phyloP scores from a whole-genome alignment of 2,888 invertebrate genomes.

The Drosophila testacea region DNA sequence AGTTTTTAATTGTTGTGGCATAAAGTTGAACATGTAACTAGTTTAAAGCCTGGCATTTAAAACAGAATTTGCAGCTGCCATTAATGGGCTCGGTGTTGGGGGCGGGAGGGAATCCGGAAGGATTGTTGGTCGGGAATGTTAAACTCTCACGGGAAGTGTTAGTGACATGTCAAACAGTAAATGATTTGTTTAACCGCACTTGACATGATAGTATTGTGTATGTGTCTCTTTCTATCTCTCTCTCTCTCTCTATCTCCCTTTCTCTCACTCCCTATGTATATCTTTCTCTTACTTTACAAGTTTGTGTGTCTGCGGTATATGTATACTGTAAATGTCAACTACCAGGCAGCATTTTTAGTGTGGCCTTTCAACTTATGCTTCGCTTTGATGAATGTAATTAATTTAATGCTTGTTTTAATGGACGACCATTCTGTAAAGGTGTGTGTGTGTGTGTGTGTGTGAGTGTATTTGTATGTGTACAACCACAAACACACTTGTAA shows the following conservation, averaged over 20 bases:
- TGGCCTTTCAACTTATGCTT: constrained; percentile 35
- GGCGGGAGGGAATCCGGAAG: not conserved
- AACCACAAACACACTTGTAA: constrained; percentile 9
- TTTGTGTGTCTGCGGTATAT: constrained; percentile 14
- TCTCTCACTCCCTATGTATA: not conserved
- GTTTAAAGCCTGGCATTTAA: constrained; percentile 36
- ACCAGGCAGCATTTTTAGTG: constrained; percentile 23
- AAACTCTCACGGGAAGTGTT: constrained; percentile 21
- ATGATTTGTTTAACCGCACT: constrained; percentile 67
- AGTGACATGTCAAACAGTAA: constrained; percentile 52
- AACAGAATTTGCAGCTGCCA: constrained; percentile 12
- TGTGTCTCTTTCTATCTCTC: not conserved
- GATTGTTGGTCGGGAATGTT: not conserved
- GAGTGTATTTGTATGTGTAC: not conserved
- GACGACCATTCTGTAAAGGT: constrained; percentile 14
- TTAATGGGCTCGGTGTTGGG: constrained; percentile 7
- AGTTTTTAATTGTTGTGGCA: constrained; percentile 45
- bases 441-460: constrained; percentile 4
- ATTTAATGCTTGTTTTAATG: constrained; percentile 67
- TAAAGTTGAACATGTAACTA: constrained; percentile 44
- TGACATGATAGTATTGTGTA: constrained; percentile 34
- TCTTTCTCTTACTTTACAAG: not conserved
- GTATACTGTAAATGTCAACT: constrained; percentile 43
- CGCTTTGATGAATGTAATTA: constrained; percentile 67
- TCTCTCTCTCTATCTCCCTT: not conserved